phyloP scores from a whole-genome alignment of 2,888 invertebrate species.

The Heliconius aoede region DNA sequence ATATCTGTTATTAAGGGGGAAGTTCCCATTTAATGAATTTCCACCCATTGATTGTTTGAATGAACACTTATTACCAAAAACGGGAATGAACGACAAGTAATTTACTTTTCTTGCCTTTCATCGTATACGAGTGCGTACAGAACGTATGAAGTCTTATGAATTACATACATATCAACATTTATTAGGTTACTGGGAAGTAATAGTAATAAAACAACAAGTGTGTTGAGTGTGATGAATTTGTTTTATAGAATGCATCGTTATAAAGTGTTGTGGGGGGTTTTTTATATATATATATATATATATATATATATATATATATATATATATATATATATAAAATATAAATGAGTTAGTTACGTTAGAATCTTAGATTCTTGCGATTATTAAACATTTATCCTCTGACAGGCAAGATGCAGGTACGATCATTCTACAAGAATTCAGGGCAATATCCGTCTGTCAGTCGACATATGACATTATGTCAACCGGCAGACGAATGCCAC shows the following conservation, averaged over 20 bases:
- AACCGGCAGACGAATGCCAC: too few species aligned
- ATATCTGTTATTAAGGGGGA: conserved; percentile 28
- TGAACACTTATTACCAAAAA: conserved; percentile 31
- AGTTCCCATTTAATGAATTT: conserved; percentile 34
- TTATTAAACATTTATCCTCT: too few species aligned
- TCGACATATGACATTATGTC: too few species aligned
- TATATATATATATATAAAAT: too few species aligned
- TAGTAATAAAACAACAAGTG: conserved; percentile 16
- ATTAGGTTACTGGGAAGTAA: conserved; percentile 45
- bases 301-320: too few species aligned
- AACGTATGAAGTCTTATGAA: conserved; percentile 49
- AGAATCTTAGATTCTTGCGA: too few species aligned
- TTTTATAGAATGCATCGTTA: not conserved
- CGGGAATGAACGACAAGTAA: conserved; percentile 5
- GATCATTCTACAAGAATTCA: too few species aligned
- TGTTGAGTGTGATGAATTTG: conserved; percentile 9
- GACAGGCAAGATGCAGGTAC: too few species aligned
- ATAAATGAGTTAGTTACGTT: too few species aligned
- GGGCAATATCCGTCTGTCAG: too few species aligned
- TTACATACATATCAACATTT: conserved; percentile 49
- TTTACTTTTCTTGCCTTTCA: conserved; percentile 47
- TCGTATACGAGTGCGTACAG: conserved; percentile 57
- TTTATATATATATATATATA: too few species aligned
- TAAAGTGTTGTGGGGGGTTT: not conserved
- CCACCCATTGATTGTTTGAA: conserved; percentile 32